A percentile compares a stretch with the other conserved stretches of the same genome.
Evolutionary conservation across 1,140 invertebrate species (phyloP).

Genomic region (Zaprionus ornatus): DNA sequence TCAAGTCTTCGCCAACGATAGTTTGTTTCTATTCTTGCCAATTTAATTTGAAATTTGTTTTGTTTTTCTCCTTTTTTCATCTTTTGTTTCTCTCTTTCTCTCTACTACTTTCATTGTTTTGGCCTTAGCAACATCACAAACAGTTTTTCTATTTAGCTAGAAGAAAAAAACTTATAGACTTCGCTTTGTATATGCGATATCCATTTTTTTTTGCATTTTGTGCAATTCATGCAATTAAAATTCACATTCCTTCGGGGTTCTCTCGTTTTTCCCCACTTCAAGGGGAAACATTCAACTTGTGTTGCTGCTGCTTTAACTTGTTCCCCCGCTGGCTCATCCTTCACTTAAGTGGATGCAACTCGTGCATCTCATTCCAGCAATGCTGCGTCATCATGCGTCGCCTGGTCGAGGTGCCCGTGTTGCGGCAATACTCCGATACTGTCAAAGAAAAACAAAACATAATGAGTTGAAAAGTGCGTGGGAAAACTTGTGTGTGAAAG

Average conservation of each 20-base stretch:
- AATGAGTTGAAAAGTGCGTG: background rate
- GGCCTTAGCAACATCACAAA: slow-evolving; percentile 41
- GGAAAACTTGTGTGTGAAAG: slow-evolving; percentile 4
- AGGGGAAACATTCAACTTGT: background rate
- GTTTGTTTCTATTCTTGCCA: background rate
- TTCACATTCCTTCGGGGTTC: background rate
- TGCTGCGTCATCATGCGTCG: slow-evolving; percentile 83
- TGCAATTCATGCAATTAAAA: slow-evolving; percentile 25
- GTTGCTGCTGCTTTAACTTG: background rate
- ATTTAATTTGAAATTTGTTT: background rate
- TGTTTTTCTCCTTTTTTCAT: background rate
- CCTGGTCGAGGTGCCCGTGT: slow-evolving; percentile 77
- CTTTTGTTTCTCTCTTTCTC: background rate
- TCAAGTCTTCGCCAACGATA: background rate
- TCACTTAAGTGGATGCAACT: slow-evolving; percentile 83
- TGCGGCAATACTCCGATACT: slow-evolving; percentile 84
- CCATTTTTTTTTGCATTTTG: slow-evolving; percentile 1
- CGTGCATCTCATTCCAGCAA: slow-evolving; percentile 84
- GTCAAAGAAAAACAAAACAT: slow-evolving; percentile 41
- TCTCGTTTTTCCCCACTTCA: background rate
- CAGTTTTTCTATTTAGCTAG: slow-evolving; percentile 19
- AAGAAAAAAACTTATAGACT: slow-evolving; percentile 6
- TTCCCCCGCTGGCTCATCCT: slow-evolving; percentile 4
- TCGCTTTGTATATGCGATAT: background rate
- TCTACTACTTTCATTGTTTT: background rate